Percentiles rank a stretch among this genome's conserved stretches.
Evolutionary conservation across 1,140 invertebrate species (phyloP).

Genomic region (Wasmannia auropunctata): DNA sequence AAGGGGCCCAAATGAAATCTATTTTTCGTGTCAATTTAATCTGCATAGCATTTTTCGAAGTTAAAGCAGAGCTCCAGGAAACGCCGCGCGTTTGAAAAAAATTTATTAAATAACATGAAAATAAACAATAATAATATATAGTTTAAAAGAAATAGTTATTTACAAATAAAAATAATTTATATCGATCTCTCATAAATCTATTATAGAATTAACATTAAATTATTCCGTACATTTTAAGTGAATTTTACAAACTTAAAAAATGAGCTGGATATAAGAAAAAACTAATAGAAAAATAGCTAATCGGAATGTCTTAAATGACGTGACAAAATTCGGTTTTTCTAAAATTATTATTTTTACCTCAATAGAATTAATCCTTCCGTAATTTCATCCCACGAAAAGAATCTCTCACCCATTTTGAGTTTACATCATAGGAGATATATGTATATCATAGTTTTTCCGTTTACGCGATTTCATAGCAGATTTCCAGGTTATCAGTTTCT

Average conservation of each 20-base stretch:
- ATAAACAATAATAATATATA: too few relatives aligned
- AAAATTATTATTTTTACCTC: slow-evolving; percentile 75
- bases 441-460: not conserved
- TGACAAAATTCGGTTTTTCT: not conserved
- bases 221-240: not conserved
- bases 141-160: not conserved
- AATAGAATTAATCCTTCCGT: slow-evolving; percentile 80
- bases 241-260: not conserved
- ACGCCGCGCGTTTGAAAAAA: too few relatives aligned
- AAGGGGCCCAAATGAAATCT: not conserved
- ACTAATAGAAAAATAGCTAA: not conserved
- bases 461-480: slow-evolving; percentile 33
- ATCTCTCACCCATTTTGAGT: slow-evolving; percentile 69
- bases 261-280: not conserved
- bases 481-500: slow-evolving; percentile 59
- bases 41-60: not conserved
- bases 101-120: too few relatives aligned
- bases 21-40: not conserved
- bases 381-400: slow-evolving; percentile 85
- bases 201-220: not conserved
- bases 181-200: not conserved
- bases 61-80: not conserved
- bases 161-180: not conserved
- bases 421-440: not conserved
- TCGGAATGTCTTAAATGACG: not conserved